phyloP scores from a whole-genome alignment of 2,113 vertebrate species.

The Empidonax alnorum region DNA sequence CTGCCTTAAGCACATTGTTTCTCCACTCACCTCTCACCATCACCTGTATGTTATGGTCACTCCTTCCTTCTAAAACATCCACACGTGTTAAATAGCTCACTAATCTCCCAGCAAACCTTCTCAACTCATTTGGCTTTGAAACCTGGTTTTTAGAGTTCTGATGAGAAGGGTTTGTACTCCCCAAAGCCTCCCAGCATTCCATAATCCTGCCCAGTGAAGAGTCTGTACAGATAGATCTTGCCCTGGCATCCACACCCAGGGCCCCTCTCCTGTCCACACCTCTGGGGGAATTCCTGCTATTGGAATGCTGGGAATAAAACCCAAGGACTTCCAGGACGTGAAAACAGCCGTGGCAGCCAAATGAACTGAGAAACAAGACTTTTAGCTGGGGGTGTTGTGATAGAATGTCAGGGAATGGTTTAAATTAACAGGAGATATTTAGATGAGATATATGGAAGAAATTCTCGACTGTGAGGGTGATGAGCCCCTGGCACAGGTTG shows the following conservation, averaged over 20 bases:
- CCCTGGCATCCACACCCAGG: neutral
- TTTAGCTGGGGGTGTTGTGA: neutral
- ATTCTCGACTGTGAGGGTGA: neutral
- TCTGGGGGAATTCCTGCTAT: too few species aligned
- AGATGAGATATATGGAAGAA: neutral
- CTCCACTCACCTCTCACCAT: neutral
- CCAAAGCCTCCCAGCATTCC: neutral
- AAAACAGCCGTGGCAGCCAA: neutral
- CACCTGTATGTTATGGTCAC: neutral
- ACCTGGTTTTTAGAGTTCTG: neutral
- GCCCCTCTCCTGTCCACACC: neutral
- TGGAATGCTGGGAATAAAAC: neutral
- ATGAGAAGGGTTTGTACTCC: accelerated
- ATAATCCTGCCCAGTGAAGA: neutral
- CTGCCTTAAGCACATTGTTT: neutral
- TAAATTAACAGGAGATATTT: neutral
- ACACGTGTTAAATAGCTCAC: neutral
- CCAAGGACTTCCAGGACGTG: neutral
- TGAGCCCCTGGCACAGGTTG: neutral
- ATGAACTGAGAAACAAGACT: neutral
- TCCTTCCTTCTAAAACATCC: neutral
- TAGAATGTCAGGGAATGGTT: neutral
- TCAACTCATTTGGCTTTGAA: neutral
- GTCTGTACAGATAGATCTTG: neutral
- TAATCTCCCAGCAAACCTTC: neutral